Evolutionary conservation across 2,113 vertebrate genomes (phyloP).

Genomic region (Hippolais icterina): DNA sequence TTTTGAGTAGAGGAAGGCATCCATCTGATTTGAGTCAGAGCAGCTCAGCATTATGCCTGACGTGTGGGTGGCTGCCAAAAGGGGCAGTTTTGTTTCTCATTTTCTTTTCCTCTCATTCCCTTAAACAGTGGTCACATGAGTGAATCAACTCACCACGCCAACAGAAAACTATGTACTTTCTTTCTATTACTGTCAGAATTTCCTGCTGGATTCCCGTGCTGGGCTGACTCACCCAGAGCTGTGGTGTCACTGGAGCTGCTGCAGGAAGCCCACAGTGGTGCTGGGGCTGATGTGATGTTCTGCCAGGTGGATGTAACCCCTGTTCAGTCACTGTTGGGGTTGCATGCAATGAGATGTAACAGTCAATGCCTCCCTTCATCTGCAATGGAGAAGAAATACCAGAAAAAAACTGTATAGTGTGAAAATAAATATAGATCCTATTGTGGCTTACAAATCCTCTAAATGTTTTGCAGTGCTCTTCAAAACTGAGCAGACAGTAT

Average conservation of each 20-base stretch:
- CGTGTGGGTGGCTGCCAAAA: not conserved
- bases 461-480: not conserved
- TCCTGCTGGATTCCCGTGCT: not conserved
- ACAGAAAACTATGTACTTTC: not conserved
- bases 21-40: not conserved
- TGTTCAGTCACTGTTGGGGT: not conserved
- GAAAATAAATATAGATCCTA: not conserved
- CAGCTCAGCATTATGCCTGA: not conserved
- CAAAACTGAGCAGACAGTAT: not conserved
- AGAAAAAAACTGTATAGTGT: not conserved
- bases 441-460: not conserved
- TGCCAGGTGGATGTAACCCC: not conserved
- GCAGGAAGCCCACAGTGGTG: not conserved
- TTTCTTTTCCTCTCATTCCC: not conserved
- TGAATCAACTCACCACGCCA: not conserved
- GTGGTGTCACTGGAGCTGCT: not conserved
- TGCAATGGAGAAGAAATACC: not conserved
- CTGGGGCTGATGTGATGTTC: not conserved
- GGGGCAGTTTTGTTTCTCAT: constrained; percentile 18
- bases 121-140: not conserved
- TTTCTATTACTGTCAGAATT: not conserved
- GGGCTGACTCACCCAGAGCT: not conserved
- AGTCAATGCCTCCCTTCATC: not conserved
- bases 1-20: not conserved
- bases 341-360: not conserved